Evolutionary conservation across 2,113 vertebrate species (phyloP), one percentile per base, ranked within the genome.

Genomic region (Thamnophis sirtalis): DNA sequence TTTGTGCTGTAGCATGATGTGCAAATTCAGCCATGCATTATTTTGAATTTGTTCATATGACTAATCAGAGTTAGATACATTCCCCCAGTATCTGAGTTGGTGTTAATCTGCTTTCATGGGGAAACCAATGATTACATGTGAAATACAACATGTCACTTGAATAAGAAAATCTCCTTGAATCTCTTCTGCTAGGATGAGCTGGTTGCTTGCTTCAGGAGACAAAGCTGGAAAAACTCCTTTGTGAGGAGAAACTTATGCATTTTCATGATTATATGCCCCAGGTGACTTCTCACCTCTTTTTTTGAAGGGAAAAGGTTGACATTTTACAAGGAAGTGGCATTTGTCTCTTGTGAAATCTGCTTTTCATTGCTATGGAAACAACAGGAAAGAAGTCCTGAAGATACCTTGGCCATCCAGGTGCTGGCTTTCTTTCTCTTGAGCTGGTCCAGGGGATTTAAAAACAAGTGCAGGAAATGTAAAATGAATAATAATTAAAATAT

Each of bases 271-370:
- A 1, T 2, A 1, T 90, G 19, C 4, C 63, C 1, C 68, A 48
- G 5, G 9, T 28, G 94, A 93, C 19, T 87, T n/a, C n/a, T 93
- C 89, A n/a, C 22, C 58, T 24, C 58, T 3, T 73, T 92, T 91
- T 93, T 28, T 53, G 68, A 54, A 13, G 92, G 49, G 38, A 91
- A 92, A 92, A 91, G 87, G 92, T 0, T 95, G 58, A 68, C 26
- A 93, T 96, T 95, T 95, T 22, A 51, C 53, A 43, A 51, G 43
- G 92, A 93, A 95, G 56, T 89, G 22, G 0, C 28, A 63, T 19
- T 93, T 91, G 86, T n/a, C 51, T 55, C 33, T 86, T 86, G 84
- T 90, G 92, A 90, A 91, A 90, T 87, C 58, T 90, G 43, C 17
- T 28, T 91, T 86, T 11, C 0, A 92, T 93, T 58, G n/a, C 58